These are phyloP conservation scores for Scytalopus superciliaris DNA, from an alignment of 2,113 vertebrate genomes.

Conservation along the genomic window DNA sequence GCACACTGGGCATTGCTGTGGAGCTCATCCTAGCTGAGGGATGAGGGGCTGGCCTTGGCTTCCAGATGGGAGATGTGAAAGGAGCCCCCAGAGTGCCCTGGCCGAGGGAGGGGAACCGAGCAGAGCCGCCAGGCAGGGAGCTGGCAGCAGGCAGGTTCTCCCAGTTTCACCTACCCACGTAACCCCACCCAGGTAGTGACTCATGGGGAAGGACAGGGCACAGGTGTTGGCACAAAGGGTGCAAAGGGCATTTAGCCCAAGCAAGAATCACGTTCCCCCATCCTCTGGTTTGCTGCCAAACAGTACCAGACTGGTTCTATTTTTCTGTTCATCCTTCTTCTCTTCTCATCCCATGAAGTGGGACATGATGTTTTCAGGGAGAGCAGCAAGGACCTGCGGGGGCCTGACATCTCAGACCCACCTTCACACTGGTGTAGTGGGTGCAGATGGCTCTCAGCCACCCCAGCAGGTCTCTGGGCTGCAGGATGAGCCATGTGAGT, in stretches of 20 bases:
- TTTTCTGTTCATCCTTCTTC: not conserved
- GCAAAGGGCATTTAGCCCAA: not conserved
- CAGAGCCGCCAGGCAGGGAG: rapidly evolving
- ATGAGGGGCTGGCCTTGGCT: rapidly evolving
- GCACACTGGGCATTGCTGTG: rapidly evolving
- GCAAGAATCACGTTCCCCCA: rapidly evolving
- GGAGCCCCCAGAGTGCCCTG: rapidly evolving
- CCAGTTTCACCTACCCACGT: not conserved
- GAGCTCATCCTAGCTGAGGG: not conserved
- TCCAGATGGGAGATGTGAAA: rapidly evolving
- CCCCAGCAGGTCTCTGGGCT: not conserved
- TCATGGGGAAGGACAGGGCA: not conserved
- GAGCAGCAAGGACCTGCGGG: too few relatives aligned
- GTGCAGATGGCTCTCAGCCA: rapidly evolving
- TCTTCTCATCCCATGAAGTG: rapidly evolving
- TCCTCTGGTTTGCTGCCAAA: not conserved
- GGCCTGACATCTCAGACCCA: not conserved
- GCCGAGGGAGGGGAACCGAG: rapidly evolving
- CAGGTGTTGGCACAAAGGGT: not conserved
- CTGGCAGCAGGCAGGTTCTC: not conserved
- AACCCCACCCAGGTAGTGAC: conserved; percentile 17
- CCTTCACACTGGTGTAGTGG: rapidly evolving
- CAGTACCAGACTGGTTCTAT: not conserved
- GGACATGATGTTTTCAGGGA: not conserved
- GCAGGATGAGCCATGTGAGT: rapidly evolving